Evolutionary conservation across 2,888 invertebrate genomes (phyloP).

Genomic region (Cynaeus angustus): DNA sequence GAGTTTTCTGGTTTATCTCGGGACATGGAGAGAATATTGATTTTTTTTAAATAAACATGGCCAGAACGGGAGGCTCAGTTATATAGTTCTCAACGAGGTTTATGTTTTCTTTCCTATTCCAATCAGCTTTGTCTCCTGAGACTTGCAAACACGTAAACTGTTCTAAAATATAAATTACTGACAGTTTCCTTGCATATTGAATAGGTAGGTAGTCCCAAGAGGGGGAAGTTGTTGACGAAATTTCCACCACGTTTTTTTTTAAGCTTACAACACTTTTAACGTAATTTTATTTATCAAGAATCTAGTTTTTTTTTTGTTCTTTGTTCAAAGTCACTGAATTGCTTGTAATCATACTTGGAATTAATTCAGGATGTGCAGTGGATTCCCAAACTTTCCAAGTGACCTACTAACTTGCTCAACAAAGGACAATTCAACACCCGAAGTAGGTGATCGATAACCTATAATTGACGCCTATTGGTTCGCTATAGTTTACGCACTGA

Average conservation of each 20-base stretch:
- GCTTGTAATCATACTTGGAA: background rate
- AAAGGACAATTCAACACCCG: conserved; percentile 20
- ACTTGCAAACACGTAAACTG: conserved; percentile 5
- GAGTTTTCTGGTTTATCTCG: background rate
- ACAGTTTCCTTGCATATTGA: conserved; percentile 2
- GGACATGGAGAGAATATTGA: conserved; percentile 1
- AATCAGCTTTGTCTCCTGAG: conserved; percentile 4
- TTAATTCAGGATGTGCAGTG: background rate
- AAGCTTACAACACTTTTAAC: too few relatives aligned
- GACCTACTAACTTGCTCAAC: conserved; percentile 19
- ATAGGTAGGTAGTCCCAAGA: background rate
- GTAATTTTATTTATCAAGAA: too few relatives aligned
- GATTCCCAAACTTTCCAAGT: conserved; percentile 3
- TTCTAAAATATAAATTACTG: conserved; percentile 8
- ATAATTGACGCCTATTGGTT: conserved; percentile 21
- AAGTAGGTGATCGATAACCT: conserved; percentile 23
- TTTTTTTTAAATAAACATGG: conserved; percentile 20
- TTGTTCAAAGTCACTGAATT: background rate
- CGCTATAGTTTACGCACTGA: conserved; percentile 15
- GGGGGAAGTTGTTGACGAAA: too few relatives aligned
- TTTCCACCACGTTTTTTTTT: too few relatives aligned
- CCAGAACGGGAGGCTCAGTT: background rate
- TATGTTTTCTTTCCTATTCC: conserved; percentile 9
- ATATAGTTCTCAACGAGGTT: background rate
- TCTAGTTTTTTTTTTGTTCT: too few relatives aligned